Evolutionary conservation across 2,888 invertebrate genomes (phyloP).

Genomic region (Smittia aterrima): DNA sequence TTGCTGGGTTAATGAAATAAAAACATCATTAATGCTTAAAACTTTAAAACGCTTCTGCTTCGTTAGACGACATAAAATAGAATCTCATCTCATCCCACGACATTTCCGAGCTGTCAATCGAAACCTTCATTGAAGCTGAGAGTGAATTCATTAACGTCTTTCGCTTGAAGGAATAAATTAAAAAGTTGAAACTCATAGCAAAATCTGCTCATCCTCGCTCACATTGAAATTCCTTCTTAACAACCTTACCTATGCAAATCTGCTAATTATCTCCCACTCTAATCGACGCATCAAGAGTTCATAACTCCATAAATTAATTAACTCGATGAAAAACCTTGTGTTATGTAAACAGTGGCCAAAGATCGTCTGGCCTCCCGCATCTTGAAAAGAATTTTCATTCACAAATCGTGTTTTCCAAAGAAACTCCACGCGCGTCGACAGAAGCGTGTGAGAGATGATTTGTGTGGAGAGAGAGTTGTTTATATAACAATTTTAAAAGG

Average conservation of each 20-base stretch:
- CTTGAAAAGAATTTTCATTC: conserved; percentile 9
- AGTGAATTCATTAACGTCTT: conserved; percentile 13
- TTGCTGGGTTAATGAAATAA: conserved; percentile 35
- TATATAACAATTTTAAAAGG: conserved; percentile 25
- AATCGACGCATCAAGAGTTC: conserved; percentile 31
- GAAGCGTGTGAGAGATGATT: conserved; percentile 36
- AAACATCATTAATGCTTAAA: conserved; percentile 34
- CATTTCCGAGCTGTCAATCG: conserved; percentile 9
- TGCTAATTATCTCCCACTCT: conserved; percentile 11
- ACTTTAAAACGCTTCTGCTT: background rate
- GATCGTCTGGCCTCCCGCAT: conserved; percentile 10
- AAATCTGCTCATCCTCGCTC: background rate
- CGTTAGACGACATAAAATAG: background rate
- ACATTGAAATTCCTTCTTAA: too few species aligned
- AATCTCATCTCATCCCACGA: background rate
- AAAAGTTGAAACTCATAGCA: too few species aligned
- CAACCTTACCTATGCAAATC: background rate
- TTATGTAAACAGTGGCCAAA: conserved; percentile 19
- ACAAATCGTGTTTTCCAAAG: conserved; percentile 14
- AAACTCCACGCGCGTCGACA: background rate
- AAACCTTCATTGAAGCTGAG: background rate
- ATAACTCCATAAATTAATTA: conserved; percentile 27
- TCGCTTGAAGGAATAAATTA: too few species aligned
- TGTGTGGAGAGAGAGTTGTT: conserved; percentile 35
- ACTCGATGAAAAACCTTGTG: conserved; percentile 3